Conservation (phyloP, 30 jellyfish, hydroid and myxozoan genomes). For the Aurelia sp. region DNA sequence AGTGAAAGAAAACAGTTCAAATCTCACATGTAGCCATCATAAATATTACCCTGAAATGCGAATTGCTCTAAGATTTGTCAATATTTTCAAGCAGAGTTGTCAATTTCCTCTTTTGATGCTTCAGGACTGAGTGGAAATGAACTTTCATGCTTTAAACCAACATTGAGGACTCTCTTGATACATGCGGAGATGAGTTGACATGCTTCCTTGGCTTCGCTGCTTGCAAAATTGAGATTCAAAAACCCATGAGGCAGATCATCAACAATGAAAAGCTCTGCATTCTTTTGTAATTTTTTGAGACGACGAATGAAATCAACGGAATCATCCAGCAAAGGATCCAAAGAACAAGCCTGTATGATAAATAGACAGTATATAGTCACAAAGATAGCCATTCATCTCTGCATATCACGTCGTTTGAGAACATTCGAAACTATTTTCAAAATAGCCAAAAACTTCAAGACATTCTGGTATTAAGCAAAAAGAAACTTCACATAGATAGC, state of each 20-base stretch:
- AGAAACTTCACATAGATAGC: too few relatives aligned
- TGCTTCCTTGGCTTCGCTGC: constrained; percentile 94
- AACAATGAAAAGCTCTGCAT: constrained; percentile 83
- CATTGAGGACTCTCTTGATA: constrained; percentile 69
- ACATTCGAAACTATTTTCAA: too few relatives aligned
- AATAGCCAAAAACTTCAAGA: too few relatives aligned
- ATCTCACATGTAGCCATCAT: too few relatives aligned
- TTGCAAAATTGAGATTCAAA: constrained; percentile 84
- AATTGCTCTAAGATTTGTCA: too few relatives aligned
- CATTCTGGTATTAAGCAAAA: too few relatives aligned
- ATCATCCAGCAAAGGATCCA: constrained; percentile 98
- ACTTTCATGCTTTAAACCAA: constrained; percentile 77
- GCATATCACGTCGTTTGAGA: too few relatives aligned
- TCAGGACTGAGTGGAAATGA: constrained; percentile 73
- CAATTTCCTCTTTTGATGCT: constrained; percentile 15
- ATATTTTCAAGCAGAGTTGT: too few relatives aligned
- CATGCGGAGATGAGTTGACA: constrained; percentile 92
- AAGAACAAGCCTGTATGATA: constrained; percentile 82
- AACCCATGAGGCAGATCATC: constrained; percentile 99
- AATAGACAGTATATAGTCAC: neutral
- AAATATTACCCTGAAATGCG: too few relatives aligned
- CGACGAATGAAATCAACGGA: constrained; percentile 89
- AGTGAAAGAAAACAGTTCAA: too few relatives aligned
- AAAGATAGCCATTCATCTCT: too few relatives aligned
- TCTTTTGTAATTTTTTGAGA: constrained; percentile 53